Conservation (phyloP, 2,888 invertebrate species). For the Tyria jacobaeae region DNA sequence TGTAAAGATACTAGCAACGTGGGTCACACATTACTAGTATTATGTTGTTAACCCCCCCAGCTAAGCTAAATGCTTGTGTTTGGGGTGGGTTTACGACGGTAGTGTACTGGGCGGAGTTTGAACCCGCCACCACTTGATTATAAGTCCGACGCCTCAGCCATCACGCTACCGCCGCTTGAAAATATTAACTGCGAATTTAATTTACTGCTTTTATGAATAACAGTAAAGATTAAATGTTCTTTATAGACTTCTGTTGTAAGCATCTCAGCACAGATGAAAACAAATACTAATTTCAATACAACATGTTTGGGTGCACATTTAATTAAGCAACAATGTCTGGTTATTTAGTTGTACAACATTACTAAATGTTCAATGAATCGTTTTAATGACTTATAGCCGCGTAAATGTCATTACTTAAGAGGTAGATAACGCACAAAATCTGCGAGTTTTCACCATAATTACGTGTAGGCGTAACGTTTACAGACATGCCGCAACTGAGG, state of each 20-base stretch:
- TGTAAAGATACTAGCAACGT: no score
- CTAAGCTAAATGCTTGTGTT: no score
- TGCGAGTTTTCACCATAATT: conserved; percentile 41
- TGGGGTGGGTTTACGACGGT: no score
- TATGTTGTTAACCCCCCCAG: no score
- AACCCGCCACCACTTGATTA: no score
- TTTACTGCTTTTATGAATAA: neutral
- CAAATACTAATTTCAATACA: neutral
- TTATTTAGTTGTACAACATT: neutral
- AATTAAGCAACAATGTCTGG: neutral
- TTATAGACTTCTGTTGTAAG: neutral
- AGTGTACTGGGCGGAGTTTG: no score
- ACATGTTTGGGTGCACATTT: neutral
- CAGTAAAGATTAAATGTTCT: neutral
- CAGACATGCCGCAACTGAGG: conserved; percentile 29
- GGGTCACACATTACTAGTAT: no score
- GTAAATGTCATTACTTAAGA: conserved; percentile 37
- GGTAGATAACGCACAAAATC: conserved; percentile 33
- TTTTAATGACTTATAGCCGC: conserved; percentile 32
- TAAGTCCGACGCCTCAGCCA: no score
- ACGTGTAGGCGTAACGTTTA: conserved; percentile 30
- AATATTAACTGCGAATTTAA: neutral
- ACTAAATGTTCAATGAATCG: conserved; percentile 21
- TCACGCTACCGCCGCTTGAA: no score
- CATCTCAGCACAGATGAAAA: neutral